Evolutionary conservation across 1,140 invertebrate species (phyloP).

Genomic region (Apis cerana): DNA sequence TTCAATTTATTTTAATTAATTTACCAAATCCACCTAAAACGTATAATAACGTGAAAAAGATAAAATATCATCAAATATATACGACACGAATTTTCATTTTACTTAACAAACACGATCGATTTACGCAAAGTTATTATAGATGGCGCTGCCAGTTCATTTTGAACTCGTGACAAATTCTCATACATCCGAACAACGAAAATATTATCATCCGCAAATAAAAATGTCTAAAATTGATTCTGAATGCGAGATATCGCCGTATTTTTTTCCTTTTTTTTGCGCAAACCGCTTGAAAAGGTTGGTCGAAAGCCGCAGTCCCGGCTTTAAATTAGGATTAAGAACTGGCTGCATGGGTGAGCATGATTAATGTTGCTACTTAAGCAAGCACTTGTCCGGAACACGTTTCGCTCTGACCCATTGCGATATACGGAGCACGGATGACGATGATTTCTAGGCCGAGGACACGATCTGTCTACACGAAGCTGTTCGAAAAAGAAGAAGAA

Average conservation of each 20-base stretch:
- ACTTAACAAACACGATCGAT: too few species aligned
- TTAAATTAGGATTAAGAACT: slow-evolving; percentile 28
- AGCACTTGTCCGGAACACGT: slow-evolving; percentile 25
- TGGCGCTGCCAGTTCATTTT: too few species aligned
- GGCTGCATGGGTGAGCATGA: background rate
- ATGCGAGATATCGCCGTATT: too few species aligned
- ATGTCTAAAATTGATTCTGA: too few species aligned
- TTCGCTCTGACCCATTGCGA: slow-evolving; percentile 37
- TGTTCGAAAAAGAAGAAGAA: background rate
- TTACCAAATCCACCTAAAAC: too few species aligned
- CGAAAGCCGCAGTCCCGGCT: background rate
- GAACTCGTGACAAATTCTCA: too few species aligned
- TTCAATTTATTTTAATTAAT: too few species aligned
- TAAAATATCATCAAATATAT: too few species aligned
- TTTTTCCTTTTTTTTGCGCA: slow-evolving; percentile 22
- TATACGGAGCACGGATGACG: slow-evolving; percentile 37
- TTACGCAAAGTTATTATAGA: too few species aligned
- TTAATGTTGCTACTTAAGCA: slow-evolving; percentile 21
- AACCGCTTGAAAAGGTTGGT: background rate
- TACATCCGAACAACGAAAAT: too few species aligned
- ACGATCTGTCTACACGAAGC: slow-evolving; percentile 39
- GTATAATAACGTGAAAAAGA: too few species aligned
- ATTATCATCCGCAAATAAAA: background rate
- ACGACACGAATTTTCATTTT: too few species aligned
- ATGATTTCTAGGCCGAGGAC: slow-evolving; percentile 56